Evolutionary conservation across 1,140 invertebrate genomes (phyloP).

Genomic region (Ephestia elutella): DNA sequence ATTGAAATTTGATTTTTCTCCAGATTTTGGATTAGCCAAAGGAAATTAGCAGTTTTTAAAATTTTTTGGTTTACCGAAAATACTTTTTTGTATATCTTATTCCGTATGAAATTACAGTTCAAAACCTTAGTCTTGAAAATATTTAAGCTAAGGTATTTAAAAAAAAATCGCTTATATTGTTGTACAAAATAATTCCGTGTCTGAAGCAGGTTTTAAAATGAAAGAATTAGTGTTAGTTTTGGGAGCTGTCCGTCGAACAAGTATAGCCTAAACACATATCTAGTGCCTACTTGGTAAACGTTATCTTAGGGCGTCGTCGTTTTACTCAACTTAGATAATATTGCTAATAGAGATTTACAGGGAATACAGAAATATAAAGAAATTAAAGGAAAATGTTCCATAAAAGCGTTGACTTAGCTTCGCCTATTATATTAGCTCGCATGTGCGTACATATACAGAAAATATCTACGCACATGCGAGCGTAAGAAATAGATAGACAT

Average conservation of each 20-base stretch:
- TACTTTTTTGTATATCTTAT: not conserved
- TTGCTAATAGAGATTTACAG: not conserved
- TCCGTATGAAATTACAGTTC: too few relatives aligned
- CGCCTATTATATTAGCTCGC: too few relatives aligned
- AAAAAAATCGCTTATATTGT: not conserved
- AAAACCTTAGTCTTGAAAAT: too few relatives aligned
- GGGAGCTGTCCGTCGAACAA: not conserved
- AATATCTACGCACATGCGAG: too few relatives aligned
- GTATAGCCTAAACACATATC: not conserved
- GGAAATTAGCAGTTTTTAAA: too few relatives aligned
- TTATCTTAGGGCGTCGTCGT: not conserved
- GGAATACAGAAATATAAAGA: too few relatives aligned
- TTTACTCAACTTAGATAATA: not conserved
- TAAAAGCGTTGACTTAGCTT: too few relatives aligned
- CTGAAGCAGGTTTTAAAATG: not conserved
- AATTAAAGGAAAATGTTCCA: too few relatives aligned
- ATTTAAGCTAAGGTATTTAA: too few relatives aligned
- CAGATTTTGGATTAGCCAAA: not conserved
- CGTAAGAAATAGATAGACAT: too few relatives aligned
- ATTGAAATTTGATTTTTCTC: too few relatives aligned
- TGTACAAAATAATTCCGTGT: not conserved
- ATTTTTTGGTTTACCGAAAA: not conserved
- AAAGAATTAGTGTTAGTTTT: not conserved
- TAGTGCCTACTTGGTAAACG: not conserved
- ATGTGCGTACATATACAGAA: too few relatives aligned